A percentile compares a stretch with the other conserved stretches of the same genome.
Conservation (phyloP, 2,797 vertebrate genomes). For the Garrulus glandarius region DNA sequence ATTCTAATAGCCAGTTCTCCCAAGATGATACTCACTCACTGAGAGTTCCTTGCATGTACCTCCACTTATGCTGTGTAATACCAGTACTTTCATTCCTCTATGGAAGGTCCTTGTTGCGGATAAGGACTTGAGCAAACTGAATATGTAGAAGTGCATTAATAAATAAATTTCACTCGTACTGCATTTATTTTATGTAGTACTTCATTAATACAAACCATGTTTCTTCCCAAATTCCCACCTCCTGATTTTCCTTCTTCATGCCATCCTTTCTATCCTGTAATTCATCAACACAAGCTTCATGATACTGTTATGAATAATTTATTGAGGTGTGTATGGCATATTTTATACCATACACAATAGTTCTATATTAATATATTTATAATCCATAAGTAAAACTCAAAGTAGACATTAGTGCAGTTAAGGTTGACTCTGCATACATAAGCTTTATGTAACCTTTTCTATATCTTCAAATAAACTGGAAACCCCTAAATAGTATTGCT, state of each 20-base stretch:
- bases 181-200: slow-evolving; percentile 4
- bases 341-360: neutral
- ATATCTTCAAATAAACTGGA: neutral
- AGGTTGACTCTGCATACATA: neutral
- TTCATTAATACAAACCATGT: neutral
- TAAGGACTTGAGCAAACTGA: neutral
- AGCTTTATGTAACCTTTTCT: neutral
- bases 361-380: neutral
- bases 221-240: neutral
- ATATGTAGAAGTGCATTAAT: neutral
- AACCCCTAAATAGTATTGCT: neutral
- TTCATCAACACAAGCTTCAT: neutral
- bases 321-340: neutral
- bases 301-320: slow-evolving; percentile 12
- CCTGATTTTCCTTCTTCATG: neutral
- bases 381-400: neutral
- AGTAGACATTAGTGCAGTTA: neutral
- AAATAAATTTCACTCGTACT: neutral
- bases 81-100: neutral
- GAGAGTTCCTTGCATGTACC: neutral
- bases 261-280: neutral
- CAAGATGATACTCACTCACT: neutral
- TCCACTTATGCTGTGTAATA: neutral
- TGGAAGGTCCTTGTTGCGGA: neutral
- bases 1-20: neutral